Percentiles rank a stretch among this genome's conserved stretches.
Evolutionary conservation across 1,140 invertebrate species (phyloP).

Genomic region (Colletes gigas): DNA sequence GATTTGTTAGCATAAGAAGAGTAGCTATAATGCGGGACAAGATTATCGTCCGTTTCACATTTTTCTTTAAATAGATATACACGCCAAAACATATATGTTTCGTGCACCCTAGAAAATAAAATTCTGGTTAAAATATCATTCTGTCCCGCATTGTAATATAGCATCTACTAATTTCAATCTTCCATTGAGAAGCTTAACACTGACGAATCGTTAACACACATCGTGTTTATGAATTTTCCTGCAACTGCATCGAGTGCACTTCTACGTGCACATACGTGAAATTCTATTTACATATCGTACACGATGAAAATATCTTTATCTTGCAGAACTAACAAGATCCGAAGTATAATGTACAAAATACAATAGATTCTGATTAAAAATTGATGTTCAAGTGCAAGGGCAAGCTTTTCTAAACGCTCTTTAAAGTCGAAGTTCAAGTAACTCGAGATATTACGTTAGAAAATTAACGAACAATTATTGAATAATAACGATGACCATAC

Average conservation of each 20-base stretch:
- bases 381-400: neutral
- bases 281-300: constrained; percentile 15
- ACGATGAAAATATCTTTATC: neutral
- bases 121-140: too few species aligned
- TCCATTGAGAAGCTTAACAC: neutral
- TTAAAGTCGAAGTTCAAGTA: neutral
- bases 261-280: neutral
- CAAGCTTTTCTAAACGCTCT: neutral
- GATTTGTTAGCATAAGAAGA: neutral
- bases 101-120: too few species aligned
- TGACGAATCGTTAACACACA: neutral
- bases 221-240: neutral
- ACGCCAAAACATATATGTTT: too few species aligned
- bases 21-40: neutral
- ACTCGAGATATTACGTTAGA: neutral
- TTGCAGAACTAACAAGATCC: neutral
- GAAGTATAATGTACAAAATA: neutral
- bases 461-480: neutral
- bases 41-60: too few species aligned
- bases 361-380: neutral
- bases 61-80: too few species aligned
- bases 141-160: too few species aligned
- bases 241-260: neutral
- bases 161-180: neutral
- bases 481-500: neutral